A percentile compares a stretch with the other conserved stretches of the same genome.
These are phyloP conservation scores for Cerastis leucographa DNA, from an alignment of 2,888 invertebrate genomes.

Conservation along the genomic window DNA sequence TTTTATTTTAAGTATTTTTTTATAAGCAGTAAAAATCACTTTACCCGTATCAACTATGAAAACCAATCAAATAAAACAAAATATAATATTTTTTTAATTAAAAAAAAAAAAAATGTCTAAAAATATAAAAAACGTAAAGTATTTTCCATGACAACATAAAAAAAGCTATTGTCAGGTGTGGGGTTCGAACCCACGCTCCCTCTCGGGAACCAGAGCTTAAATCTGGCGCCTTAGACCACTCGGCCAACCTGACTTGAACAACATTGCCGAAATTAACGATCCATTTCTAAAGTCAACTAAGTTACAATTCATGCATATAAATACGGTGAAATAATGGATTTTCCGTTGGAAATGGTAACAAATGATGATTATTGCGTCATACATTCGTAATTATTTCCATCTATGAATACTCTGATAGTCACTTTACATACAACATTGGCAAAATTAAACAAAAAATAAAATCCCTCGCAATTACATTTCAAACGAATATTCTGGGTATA, in stretches of 20 bases:
- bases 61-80: not conserved
- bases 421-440: not conserved
- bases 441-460: not conserved
- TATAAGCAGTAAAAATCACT: not conserved
- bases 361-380: not conserved
- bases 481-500: conserved; percentile 27
- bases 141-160: not conserved
- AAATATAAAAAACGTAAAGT: not conserved
- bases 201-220: conserved; percentile 95
- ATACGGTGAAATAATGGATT: not conserved
- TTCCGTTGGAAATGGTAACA: not conserved
- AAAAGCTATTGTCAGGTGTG: conserved; percentile 92
- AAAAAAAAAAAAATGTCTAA: no score
- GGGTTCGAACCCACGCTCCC: conserved; percentile 96
- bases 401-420: not conserved
- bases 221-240: conserved; percentile 96
- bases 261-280: not conserved
- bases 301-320: not conserved
- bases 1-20: not conserved
- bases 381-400: not conserved
- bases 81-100: no score
- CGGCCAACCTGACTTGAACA: conserved; percentile 93
- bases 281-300: not conserved
- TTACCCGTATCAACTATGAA: not conserved
- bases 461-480: conserved; percentile 13